These are phyloP conservation scores for Catocala sponsa DNA, from an alignment of 2,888 invertebrate genomes.

Conservation along the genomic window DNA sequence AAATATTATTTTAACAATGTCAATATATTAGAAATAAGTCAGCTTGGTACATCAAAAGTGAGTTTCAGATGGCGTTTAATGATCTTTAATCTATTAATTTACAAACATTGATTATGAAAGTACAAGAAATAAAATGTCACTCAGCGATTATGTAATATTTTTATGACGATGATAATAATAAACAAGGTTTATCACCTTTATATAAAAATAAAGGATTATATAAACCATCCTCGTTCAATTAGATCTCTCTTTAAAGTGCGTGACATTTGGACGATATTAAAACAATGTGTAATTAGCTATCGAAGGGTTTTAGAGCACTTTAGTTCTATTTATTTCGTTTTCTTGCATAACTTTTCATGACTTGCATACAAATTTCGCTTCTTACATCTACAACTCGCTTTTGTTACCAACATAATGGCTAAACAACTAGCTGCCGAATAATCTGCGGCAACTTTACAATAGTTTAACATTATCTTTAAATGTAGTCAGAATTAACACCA, in stretches of 20 bases:
- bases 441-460: neutral
- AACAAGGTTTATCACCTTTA: too few species aligned
- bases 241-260: too few species aligned
- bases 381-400: slow-evolving; percentile 6
- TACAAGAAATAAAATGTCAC: too few species aligned
- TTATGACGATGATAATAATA: too few species aligned
- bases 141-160: too few species aligned
- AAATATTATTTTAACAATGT: slow-evolving; percentile 9
- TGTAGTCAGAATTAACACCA: neutral
- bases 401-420: neutral
- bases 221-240: too few species aligned
- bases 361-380: neutral
- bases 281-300: too few species aligned
- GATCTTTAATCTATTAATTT: neutral
- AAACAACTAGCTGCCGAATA: slow-evolving; percentile 3
- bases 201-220: too few species aligned
- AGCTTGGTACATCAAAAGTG: slow-evolving; percentile 11
- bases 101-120: neutral
- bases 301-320: too few species aligned
- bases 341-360: neutral
- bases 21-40: slow-evolving; percentile 18
- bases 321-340: neutral
- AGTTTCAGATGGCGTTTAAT: slow-evolving; percentile 3
- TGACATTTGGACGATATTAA: too few species aligned
- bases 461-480: neutral